These are phyloP conservation scores for Notothenia coriiceps DNA, from an alignment of 2,113 vertebrate genomes.

Conservation along the genomic window DNA sequence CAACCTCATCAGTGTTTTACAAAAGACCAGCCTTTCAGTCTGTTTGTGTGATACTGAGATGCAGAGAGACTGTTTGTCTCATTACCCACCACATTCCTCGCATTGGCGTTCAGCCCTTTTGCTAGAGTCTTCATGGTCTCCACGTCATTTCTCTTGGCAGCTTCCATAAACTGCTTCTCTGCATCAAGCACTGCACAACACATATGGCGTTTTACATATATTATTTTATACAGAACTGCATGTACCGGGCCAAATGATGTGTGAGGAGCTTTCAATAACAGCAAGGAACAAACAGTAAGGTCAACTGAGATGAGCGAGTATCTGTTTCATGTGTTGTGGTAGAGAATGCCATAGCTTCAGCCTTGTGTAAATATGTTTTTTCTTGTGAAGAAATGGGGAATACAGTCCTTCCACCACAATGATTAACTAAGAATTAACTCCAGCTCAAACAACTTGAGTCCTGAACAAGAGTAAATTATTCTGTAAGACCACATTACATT, in stretches of 20 bases:
- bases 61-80: neutral
- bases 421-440: slow-evolving; percentile 23
- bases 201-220: neutral
- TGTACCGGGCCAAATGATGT: neutral
- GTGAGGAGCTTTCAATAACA: neutral
- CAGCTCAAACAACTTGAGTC: neutral
- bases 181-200: slow-evolving; percentile 84
- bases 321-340: neutral
- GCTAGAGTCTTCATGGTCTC: slow-evolving; percentile 85
- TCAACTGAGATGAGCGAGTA: slow-evolving; percentile 1
- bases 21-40: neutral
- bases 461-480: neutral
- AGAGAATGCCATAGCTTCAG: neutral
- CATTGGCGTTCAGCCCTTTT: slow-evolving; percentile 87
- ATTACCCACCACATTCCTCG: slow-evolving; percentile 87
- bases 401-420: neutral
- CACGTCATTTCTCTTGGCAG: slow-evolving; percentile 90
- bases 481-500: neutral
- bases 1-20: slow-evolving; percentile 2
- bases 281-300: neutral
- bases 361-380: slow-evolving; percentile 39
- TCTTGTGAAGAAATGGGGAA: neutral
- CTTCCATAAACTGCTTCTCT: slow-evolving; percentile 89
- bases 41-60: neutral
- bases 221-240: neutral